A percentile compares a stretch with the other conserved stretches of the same genome.
These are phyloP conservation scores for Coracopsis vasa DNA, from an alignment of 2,113 vertebrate species.

Conservation along the genomic window DNA sequence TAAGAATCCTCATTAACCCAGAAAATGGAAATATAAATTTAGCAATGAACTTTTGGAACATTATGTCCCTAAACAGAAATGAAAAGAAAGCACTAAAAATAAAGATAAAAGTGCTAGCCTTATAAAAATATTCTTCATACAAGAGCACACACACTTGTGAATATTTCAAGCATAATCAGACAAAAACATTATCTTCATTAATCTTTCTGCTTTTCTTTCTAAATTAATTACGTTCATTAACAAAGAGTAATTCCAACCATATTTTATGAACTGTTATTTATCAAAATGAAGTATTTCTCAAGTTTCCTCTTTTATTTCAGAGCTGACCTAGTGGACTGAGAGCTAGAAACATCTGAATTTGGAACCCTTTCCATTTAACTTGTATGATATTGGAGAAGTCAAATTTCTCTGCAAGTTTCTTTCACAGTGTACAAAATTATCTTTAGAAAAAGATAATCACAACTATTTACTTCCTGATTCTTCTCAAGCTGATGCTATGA, in stretches of 20 bases:
- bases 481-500: neutral
- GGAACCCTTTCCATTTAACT: neutral
- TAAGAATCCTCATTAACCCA: conserved; percentile 1
- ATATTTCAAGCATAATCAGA: neutral
- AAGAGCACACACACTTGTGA: neutral
- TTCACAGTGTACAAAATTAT: neutral
- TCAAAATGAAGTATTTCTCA: conserved; percentile 18
- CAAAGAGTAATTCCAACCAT: neutral
- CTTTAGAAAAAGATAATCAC: neutral
- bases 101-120: neutral
- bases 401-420: neutral
- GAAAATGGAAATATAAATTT: conserved; percentile 13
- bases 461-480: neutral
- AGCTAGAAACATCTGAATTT: neutral
- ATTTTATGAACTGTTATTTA: neutral
- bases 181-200: neutral
- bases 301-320: neutral
- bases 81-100: neutral
- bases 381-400: neutral
- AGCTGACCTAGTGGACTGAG: neutral
- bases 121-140: neutral
- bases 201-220: neutral
- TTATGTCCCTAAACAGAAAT: neutral
- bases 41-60: neutral
- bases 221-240: neutral